A percentile compares a stretch with the other conserved stretches of the same genome.
Conservation (phyloP, 2,797 vertebrate genomes). For the Tiaroga cobitis region DNA sequence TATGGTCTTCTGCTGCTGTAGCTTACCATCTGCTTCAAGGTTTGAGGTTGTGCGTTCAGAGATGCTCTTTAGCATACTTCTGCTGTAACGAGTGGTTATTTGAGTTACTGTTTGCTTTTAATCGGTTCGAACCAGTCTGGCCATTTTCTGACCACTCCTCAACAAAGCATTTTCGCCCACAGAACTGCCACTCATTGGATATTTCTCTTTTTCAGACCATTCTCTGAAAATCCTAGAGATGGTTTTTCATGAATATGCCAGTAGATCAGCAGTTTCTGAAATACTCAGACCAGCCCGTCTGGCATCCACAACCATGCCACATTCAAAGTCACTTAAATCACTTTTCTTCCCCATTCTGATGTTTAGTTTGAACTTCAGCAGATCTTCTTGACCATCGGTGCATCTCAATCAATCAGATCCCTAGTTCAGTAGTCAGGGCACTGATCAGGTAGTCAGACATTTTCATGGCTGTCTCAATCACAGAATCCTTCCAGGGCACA, state of each 20-base stretch:
- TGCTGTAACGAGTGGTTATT: neutral
- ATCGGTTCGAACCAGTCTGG: neutral
- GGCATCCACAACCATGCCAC: neutral
- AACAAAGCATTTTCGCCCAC: neutral
- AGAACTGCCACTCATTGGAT: neutral
- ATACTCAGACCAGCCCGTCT: neutral
- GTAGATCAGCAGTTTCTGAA: neutral
- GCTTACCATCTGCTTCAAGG: neutral
- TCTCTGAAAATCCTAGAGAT: neutral
- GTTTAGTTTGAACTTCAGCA: neutral
- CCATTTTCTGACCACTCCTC: neutral
- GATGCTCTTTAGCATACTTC: neutral
- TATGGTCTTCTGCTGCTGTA: too few relatives aligned
- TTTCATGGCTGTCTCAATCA: too few relatives aligned
- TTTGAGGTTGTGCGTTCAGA: neutral
- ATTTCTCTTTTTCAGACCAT: neutral
- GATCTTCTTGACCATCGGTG: neutral
- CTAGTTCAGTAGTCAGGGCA: too few relatives aligned
- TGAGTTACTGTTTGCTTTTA: neutral
- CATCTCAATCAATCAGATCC: too few relatives aligned
- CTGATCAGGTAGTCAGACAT: too few relatives aligned
- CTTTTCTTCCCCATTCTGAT: neutral
- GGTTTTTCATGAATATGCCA: neutral
- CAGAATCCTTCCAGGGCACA: too few relatives aligned
- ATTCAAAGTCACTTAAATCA: neutral